Evolutionary conservation across 92 coral and sea anemone genomes (phyloP).

Genomic region (Palythoa grandiflora): DNA sequence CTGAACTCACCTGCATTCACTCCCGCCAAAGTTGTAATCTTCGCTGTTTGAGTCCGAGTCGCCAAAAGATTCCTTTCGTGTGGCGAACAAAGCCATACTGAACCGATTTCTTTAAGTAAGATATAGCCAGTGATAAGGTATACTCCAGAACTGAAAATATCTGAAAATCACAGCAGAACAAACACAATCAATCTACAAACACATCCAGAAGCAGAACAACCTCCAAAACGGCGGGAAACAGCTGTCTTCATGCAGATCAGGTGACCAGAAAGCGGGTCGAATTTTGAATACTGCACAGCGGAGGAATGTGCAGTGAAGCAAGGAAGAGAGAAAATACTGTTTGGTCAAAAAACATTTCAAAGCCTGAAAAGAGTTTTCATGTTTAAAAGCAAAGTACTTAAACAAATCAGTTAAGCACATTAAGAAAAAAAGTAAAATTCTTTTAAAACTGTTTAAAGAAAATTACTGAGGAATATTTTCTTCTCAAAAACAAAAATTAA

Average conservation of each 20-base stretch:
- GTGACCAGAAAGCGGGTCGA: not conserved
- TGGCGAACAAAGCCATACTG: constrained; percentile 26
- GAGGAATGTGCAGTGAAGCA: not conserved
- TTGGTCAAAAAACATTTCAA: not conserved
- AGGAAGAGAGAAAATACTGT: not conserved
- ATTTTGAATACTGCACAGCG: not conserved
- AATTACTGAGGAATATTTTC: not conserved
- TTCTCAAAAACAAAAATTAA: not conserved
- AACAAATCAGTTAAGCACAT: not conserved
- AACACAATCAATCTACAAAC: not conserved
- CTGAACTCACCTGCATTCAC: constrained; percentile 34
- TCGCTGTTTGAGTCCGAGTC: constrained; percentile 42
- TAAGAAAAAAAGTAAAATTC: too few species aligned
- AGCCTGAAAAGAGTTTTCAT: not conserved
- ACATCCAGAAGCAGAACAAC: not conserved
- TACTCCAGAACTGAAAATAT: too few species aligned
- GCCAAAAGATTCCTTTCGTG: constrained; percentile 38
- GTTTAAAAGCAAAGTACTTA: not conserved
- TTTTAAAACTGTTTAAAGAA: not conserved
- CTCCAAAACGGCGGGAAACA: constrained; percentile 95
- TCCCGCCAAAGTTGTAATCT: constrained; percentile 49
- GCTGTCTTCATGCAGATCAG: constrained; percentile 72
- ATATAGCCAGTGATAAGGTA: not conserved
- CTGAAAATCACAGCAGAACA: not conserved
- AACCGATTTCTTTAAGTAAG: not conserved